phyloP scores from a whole-genome alignment of 2,888 invertebrate genomes.

The Ferdinandea cuprea region DNA sequence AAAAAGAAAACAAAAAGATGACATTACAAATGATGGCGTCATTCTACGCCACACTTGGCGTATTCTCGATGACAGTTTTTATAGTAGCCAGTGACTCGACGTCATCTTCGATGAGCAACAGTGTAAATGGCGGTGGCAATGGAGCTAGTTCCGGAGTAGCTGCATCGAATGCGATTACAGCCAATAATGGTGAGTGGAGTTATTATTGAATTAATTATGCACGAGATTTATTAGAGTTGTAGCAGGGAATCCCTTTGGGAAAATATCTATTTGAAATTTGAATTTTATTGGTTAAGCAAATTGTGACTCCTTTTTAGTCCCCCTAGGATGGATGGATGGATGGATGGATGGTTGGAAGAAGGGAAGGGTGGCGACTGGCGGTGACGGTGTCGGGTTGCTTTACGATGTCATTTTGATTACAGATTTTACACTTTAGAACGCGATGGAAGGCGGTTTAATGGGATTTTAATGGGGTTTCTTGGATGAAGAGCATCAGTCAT shows the following conservation, averaged over 20 bases:
- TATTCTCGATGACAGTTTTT: constrained; percentile 63
- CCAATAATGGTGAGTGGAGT: constrained; percentile 80
- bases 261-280: constrained; percentile 41
- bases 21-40: constrained; percentile 63
- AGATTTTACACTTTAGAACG: constrained; percentile 37
- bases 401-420: constrained; percentile 61
- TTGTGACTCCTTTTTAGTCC: no score
- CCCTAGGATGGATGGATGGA: no score
- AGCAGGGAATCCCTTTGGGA: constrained; percentile 3
- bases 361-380: no score
- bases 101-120: constrained; percentile 69
- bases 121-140: constrained; percentile 55
- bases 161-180: constrained; percentile 69
- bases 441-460: constrained; percentile 40
- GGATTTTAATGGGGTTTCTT: constrained; percentile 47
- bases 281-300: constrained; percentile 41
- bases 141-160: constrained; percentile 55
- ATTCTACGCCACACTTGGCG: constrained; percentile 51
- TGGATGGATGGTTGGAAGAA: no score
- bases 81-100: constrained; percentile 64
- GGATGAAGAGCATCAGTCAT: constrained; percentile 16
- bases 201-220: constrained; percentile 44
- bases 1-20: constrained; percentile 1
- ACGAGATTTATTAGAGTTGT: constrained; percentile 7
- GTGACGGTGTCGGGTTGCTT: constrained; percentile 22